These are phyloP conservation scores for Isotomurus palustris DNA, from an alignment of 2,888 invertebrate species.

Conservation along the genomic window DNA sequence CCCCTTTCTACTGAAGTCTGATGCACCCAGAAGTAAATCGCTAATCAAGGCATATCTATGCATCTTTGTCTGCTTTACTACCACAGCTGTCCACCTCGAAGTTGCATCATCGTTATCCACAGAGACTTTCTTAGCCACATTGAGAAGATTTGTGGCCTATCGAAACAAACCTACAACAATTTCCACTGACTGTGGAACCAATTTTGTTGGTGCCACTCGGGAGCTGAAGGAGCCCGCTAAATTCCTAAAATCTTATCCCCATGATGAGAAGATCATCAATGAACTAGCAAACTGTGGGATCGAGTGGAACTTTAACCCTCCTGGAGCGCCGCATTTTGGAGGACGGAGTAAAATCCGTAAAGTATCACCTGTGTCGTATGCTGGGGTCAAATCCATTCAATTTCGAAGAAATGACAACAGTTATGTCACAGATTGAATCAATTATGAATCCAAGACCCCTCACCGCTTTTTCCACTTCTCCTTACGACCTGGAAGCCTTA, in stretches of 20 bases:
- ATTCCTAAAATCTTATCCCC: neutral
- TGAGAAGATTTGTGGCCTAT: conserved; percentile 47
- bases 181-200: conserved; percentile 48
- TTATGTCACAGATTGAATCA: conserved; percentile 47
- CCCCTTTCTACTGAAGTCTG: conserved; percentile 1
- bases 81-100: conserved; percentile 42
- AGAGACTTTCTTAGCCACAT: conserved; percentile 47
- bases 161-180: conserved; percentile 46
- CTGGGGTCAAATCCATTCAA: conserved; percentile 44
- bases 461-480: conserved; percentile 36
- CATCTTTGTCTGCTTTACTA: conserved; percentile 14
- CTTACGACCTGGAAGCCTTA: conserved; percentile 41
- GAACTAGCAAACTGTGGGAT: conserved; percentile 32
- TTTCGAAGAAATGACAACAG: conserved; percentile 47
- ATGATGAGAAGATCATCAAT: neutral
- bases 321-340: conserved; percentile 48
- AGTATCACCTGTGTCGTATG: conserved; percentile 47
- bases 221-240: conserved; percentile 28
- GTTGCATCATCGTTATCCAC: conserved; percentile 46
- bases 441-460: conserved; percentile 48
- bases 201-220: conserved; percentile 25
- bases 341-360: conserved; percentile 48
- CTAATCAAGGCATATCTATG: conserved; percentile 2
- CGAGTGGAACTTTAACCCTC: conserved; percentile 49
- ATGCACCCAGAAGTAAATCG: neutral